phyloP scores from a whole-genome alignment of 2,113 vertebrate species.

The Hippopotamus amphibius region DNA sequence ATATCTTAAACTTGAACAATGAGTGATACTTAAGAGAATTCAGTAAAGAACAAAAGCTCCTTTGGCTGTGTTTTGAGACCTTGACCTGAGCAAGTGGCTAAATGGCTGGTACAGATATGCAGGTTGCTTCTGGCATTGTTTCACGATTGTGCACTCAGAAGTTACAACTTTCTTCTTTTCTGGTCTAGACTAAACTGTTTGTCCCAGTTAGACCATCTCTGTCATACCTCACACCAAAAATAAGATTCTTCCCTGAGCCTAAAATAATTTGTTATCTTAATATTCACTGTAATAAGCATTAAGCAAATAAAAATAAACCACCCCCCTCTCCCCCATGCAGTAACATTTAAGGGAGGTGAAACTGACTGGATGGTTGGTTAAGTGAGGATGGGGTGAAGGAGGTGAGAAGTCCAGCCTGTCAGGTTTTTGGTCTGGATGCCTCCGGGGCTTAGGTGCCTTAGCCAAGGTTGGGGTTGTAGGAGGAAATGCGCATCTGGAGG shows the following conservation, averaged over 20 bases:
- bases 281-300: not conserved
- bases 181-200: not conserved
- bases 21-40: not conserved
- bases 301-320: not conserved
- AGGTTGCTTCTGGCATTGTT: not conserved
- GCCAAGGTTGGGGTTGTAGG: not conserved
- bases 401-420: not conserved
- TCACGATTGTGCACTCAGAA: not conserved
- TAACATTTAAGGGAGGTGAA: not conserved
- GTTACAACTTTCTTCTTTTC: not conserved
- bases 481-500: not conserved
- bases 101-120: not conserved
- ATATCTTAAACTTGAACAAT: constrained; percentile 12
- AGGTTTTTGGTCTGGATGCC: not conserved
- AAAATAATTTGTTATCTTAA: not conserved
- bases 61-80: not conserved
- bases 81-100: not conserved
- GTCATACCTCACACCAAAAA: not conserved
- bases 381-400: not conserved
- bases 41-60: constrained; percentile 1
- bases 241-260: not conserved
- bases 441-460: not conserved
- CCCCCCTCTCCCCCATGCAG: not conserved
- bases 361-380: not conserved
- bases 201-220: not conserved